A percentile compares a stretch with the other conserved stretches of the same genome.
Evolutionary conservation across 2,113 vertebrate species (phyloP).

Genomic region (Tretioscincus oriximinensis): DNA sequence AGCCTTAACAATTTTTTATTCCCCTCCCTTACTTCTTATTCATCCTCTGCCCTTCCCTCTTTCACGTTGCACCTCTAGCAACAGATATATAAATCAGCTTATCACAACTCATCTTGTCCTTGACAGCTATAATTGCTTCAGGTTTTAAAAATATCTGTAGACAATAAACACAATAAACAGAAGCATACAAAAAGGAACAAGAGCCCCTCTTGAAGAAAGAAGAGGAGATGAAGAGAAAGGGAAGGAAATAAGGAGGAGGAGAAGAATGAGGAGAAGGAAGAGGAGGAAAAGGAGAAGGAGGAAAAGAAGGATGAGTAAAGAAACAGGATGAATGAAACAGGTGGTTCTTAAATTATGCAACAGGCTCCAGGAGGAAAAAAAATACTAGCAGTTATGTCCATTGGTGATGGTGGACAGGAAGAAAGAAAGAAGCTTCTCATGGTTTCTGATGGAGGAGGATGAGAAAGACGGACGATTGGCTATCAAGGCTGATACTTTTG

Average conservation of each 20-base stretch:
- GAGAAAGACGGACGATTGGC: slow-evolving; percentile 36
- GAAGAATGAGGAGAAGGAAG: slow-evolving; percentile 1
- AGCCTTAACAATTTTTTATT: slow-evolving; percentile 44
- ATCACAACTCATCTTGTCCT: slow-evolving; percentile 73
- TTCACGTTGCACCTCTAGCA: slow-evolving; percentile 53
- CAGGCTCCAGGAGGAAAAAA: slow-evolving; percentile 38
- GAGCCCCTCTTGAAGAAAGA: background rate
- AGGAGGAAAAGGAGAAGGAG: background rate
- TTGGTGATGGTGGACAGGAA: slow-evolving; percentile 43
- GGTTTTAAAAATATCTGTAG: slow-evolving; percentile 81
- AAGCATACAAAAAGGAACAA: slow-evolving; percentile 32
- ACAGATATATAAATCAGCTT: slow-evolving; percentile 75
- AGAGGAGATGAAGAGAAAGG: slow-evolving; percentile 5
- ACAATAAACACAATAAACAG: slow-evolving; percentile 74
- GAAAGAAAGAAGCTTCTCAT: slow-evolving; percentile 37
- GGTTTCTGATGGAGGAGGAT: slow-evolving; percentile 39
- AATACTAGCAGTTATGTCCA: slow-evolving; percentile 50
- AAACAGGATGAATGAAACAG: slow-evolving; percentile 65
- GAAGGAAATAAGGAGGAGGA: background rate
- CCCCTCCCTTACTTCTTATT: slow-evolving; percentile 28
- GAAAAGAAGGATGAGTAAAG: background rate
- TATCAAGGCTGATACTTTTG: background rate
- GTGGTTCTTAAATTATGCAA: slow-evolving; percentile 64
- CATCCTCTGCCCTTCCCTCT: slow-evolving; percentile 15
- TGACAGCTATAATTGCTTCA: slow-evolving; percentile 79